Evolutionary conservation across 2,888 invertebrate genomes (phyloP).

Genomic region (Tinea trinotella): DNA sequence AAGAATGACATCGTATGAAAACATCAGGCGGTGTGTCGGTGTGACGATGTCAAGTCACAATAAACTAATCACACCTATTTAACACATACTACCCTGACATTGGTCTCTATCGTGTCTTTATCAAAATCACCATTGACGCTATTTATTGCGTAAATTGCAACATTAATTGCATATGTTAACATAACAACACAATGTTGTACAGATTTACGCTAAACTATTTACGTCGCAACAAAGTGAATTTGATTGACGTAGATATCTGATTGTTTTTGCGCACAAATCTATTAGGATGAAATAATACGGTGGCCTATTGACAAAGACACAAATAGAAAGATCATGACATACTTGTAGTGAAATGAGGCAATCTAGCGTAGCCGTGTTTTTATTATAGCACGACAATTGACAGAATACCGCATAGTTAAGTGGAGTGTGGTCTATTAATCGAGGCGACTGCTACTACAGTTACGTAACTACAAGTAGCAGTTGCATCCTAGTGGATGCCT

Average conservation of each 20-base stretch:
- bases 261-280: background rate
- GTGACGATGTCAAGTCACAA: too few species aligned
- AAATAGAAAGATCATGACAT: background rate
- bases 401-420: too few species aligned
- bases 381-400: too few species aligned
- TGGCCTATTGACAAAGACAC: background rate
- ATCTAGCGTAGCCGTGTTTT: too few species aligned
- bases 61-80: too few species aligned
- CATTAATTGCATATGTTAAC: background rate
- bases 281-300: background rate
- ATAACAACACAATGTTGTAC: background rate
- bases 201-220: background rate
- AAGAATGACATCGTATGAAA: too few species aligned
- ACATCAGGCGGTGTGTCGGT: too few species aligned
- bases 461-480: too few species aligned
- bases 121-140: conserved; percentile 1
- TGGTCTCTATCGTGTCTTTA: background rate
- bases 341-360: background rate
- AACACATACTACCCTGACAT: background rate
- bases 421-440: too few species aligned
- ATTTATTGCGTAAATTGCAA: background rate
- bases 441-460: too few species aligned
- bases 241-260: background rate
- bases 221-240: background rate
- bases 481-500: too few species aligned